Percentiles rank a stretch among this genome's conserved stretches.
Conservation (phyloP, 2,113 vertebrate genomes). For the Pao palembangensis region DNA sequence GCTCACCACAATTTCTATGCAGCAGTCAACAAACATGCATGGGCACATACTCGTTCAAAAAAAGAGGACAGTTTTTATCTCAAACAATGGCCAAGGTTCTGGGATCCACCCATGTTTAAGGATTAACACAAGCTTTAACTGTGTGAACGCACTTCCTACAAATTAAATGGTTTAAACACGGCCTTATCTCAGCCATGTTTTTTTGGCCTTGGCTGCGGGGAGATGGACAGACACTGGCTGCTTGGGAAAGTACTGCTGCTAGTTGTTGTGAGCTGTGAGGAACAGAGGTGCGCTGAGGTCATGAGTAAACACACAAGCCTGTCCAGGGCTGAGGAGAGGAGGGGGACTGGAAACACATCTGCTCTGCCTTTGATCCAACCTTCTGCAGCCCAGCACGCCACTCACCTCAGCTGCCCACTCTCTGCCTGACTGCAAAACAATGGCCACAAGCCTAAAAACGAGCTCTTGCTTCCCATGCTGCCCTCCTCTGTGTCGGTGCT, state of each 20-base stretch:
- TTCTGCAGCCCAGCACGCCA: slow-evolving; percentile 69
- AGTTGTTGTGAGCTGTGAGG: slow-evolving; percentile 62
- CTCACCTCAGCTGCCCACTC: slow-evolving; percentile 74
- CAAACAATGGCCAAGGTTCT: slow-evolving; percentile 44
- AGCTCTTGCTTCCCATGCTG: slow-evolving; percentile 60
- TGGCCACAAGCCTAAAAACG: slow-evolving; percentile 53
- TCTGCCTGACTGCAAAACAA: slow-evolving; percentile 71
- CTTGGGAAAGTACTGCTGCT: slow-evolving; percentile 58
- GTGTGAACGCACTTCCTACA: slow-evolving; percentile 15
- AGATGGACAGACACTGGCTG: slow-evolving; percentile 34
- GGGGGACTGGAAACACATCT: slow-evolving; percentile 75
- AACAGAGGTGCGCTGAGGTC: slow-evolving; percentile 69
- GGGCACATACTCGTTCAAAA: slow-evolving; percentile 57
- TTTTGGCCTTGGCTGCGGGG: slow-evolving; percentile 25
- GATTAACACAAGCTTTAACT: slow-evolving; percentile 43
- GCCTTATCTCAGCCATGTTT: slow-evolving; percentile 1
- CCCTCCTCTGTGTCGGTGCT: slow-evolving; percentile 48
- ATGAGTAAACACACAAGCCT: slow-evolving; percentile 71
- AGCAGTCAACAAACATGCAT: slow-evolving; percentile 67
- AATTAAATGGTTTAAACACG: slow-evolving; percentile 8
- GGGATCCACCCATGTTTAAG: slow-evolving; percentile 49
- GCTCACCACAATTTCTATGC: slow-evolving; percentile 60
- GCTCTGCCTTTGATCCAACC: slow-evolving; percentile 75
- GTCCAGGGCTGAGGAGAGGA: slow-evolving; percentile 51
- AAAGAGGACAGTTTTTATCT: slow-evolving; percentile 48